Evolutionary conservation across 1,140 invertebrate genomes (phyloP), one percentile per base, ranked within the genome.

Genomic region (Melipona quadrifasciata): DNA sequence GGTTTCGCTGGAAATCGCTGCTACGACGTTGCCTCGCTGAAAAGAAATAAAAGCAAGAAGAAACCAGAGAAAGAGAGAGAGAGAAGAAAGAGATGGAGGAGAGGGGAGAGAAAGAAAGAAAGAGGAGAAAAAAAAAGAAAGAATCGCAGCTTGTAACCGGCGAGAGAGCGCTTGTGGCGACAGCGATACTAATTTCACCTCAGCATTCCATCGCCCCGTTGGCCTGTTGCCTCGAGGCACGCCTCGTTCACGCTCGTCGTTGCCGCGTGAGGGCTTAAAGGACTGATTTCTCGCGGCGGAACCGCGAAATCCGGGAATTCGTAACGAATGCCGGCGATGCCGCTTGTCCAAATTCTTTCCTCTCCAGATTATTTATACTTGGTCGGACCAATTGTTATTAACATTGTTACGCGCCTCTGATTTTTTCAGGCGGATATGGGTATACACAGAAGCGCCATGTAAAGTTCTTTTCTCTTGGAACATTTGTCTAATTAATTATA

Each of bases 141-240:
- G 72, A 71, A 78, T 88, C 64, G 75, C 79, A 47, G 55, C 80
- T 88, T 70, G 86, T 89, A 79, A 89, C 82, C 51, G 75, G 58
- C 75, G 83, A 87, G 87, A 82, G 67, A 82, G 77, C 77, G 55
- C 70, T 83, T 80, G 79, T 82, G 77, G 83, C 80, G 84, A 86
- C 88, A 84, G 84, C 87, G 85, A 87, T 87, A 87, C 90, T 90
- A 91, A 92, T 92, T 92, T 90, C 90, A 88, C 86, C 82, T 87
- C 86, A 86, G 82, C 90, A 91, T 91, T 91, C 87, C 90, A 90
- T 89, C 83, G 81, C 67, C 86, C 70, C 74, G 78, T 85, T 88
- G 84, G 84, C 79, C 83, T 75, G 86, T 80, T 76, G 82, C 81
- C 79, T 90, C 70, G 70, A 86, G 79, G 75, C 84, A 65, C 84